Conservation (phyloP, 2,797 vertebrate genomes). For the Typhlichthys subterraneus region DNA sequence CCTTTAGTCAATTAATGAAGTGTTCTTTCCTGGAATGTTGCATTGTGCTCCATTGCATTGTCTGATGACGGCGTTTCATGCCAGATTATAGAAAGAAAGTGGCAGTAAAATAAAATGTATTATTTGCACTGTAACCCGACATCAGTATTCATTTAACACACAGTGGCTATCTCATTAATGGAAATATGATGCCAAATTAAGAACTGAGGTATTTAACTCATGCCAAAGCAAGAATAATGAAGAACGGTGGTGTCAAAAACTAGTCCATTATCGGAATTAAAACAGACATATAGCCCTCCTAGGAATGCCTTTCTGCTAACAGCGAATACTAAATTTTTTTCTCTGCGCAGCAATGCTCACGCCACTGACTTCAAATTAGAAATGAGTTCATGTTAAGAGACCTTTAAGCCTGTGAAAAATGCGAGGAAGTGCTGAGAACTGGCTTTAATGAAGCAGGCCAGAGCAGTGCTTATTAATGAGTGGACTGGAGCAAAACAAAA, state of each 20-base stretch:
- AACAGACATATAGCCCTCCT: conserved; percentile 5
- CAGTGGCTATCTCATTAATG: neutral
- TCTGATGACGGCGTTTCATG: neutral
- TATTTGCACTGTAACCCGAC: neutral
- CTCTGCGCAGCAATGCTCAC: conserved; percentile 3
- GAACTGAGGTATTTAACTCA: neutral
- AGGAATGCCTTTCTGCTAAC: conserved; percentile 13
- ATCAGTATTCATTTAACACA: conserved; percentile 6
- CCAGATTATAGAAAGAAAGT: neutral
- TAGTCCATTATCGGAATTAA: conserved; percentile 22
- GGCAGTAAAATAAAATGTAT: neutral
- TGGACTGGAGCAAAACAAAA: conserved; percentile 16
- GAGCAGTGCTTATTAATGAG: conserved; percentile 51
- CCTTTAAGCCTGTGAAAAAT: conserved; percentile 41
- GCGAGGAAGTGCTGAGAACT: conserved; percentile 28
- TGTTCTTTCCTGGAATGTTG: neutral
- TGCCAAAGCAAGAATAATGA: conserved; percentile 3
- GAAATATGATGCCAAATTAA: neutral
- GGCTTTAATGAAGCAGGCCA: conserved; percentile 19
- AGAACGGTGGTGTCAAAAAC: neutral
- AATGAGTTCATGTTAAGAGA: conserved; percentile 2
- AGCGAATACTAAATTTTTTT: conserved; percentile 20
- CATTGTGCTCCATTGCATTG: neutral
- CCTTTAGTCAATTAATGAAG: too few relatives aligned
- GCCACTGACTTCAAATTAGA: conserved; percentile 15